Evolutionary conservation across 2,797 vertebrate genomes (phyloP).

Genomic region (Naso thynnoides): DNA sequence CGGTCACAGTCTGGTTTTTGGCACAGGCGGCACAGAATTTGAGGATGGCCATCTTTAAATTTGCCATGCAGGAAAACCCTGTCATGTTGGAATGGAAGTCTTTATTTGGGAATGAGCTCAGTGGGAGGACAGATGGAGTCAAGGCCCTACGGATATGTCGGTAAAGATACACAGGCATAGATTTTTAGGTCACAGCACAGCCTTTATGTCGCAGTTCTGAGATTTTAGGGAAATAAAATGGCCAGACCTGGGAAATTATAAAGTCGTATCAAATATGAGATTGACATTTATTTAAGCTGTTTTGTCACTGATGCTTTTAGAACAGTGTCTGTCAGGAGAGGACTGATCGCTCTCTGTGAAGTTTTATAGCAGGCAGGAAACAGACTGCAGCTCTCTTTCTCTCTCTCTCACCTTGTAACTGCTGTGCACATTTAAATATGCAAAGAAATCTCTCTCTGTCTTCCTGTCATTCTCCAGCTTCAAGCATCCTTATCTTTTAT

Average conservation of each 20-base stretch:
- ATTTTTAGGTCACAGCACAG: conserved; percentile 70
- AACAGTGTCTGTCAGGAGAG: neutral
- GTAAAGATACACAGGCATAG: conserved; percentile 55
- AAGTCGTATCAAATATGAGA: conserved; percentile 8
- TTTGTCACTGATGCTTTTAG: neutral
- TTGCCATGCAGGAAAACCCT: conserved; percentile 43
- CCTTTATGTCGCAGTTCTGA: conserved; percentile 11
- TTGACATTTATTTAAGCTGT: neutral
- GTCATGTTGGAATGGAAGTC: conserved; percentile 65
- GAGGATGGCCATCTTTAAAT: conserved; percentile 51
- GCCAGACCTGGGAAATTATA: neutral
- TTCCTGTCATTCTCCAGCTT: conserved; percentile 26
- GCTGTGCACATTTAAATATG: conserved; percentile 45
- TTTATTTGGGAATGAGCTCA: conserved; percentile 67
- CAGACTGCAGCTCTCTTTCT: conserved; percentile 5
- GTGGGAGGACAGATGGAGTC: conserved; percentile 75
- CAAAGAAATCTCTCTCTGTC: conserved; percentile 30
- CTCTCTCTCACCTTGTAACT: neutral
- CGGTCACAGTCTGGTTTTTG: conserved; percentile 1
- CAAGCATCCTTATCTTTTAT: conserved; percentile 49
- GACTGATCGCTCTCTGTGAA: neutral
- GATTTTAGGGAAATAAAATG: conserved; percentile 5
- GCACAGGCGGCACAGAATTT: conserved; percentile 19
- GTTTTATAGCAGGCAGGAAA: conserved; percentile 21
- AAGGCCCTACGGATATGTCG: conserved; percentile 65